A percentile compares a stretch with the other conserved stretches of the same genome.
These are phyloP conservation scores for Paragorgia papillata DNA, from an alignment of 92 coral and sea anemone genomes.

Conservation along the genomic window DNA sequence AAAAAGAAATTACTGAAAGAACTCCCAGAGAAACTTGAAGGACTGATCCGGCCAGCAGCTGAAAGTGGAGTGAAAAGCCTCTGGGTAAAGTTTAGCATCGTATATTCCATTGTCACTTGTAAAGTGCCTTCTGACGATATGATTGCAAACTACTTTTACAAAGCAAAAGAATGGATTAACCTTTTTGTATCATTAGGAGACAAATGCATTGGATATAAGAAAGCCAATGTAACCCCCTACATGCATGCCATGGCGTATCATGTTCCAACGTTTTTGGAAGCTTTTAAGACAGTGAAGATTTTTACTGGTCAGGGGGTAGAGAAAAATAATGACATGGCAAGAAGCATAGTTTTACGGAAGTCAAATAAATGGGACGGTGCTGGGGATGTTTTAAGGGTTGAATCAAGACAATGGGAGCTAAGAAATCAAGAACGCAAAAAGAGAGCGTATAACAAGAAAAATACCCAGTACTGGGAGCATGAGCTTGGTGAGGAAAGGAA, in stretches of 20 bases:
- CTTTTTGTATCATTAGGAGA: too few relatives aligned
- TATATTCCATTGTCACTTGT: not conserved
- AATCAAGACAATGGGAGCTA: not conserved
- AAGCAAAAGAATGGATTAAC: not conserved
- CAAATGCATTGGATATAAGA: not conserved
- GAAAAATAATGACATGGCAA: conserved; percentile 19
- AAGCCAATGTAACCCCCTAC: conserved; percentile 12
- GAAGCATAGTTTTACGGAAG: conserved; percentile 7
- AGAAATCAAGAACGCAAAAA: not conserved
- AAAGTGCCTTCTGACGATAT: not conserved
- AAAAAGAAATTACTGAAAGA: too few relatives aligned
- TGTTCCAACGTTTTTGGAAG: conserved; percentile 28
- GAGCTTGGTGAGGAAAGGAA: not conserved
- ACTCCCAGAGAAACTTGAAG: not conserved
- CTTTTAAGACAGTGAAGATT: conserved; percentile 28
- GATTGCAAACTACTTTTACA: not conserved
- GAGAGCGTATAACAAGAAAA: not conserved
- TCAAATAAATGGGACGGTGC: conserved; percentile 23
- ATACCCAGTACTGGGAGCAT: conserved; percentile 4
- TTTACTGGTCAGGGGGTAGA: conserved; percentile 9
- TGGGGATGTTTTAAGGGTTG: not conserved
- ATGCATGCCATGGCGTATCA: too few relatives aligned
- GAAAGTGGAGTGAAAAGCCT: not conserved
- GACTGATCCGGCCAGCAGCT: not conserved
- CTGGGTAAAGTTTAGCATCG: not conserved